Conservation (phyloP, 2,888 invertebrate species). For the Taenaris catops region DNA sequence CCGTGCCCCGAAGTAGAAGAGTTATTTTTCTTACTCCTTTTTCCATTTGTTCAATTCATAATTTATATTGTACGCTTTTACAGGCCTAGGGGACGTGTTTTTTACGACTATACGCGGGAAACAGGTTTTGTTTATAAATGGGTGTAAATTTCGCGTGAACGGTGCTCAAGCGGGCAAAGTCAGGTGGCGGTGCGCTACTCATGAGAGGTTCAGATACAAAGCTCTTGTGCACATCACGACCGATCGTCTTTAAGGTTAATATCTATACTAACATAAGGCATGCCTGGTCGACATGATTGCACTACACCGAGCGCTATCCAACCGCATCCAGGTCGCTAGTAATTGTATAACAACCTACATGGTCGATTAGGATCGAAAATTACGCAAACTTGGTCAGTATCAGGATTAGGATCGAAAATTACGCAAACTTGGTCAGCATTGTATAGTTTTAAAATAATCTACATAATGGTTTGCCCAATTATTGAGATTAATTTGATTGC, state of each 20-base stretch:
- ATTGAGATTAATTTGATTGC: no score
- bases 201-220: conserved; percentile 35
- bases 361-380: conserved; percentile 24
- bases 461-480: no score
- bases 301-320: conserved; percentile 24
- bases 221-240: conserved; percentile 38
- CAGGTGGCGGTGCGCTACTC: conserved; percentile 44
- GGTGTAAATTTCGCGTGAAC: conserved; percentile 37
- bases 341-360: conserved; percentile 27
- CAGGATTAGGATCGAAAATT: conserved; percentile 20
- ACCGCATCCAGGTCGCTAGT: conserved; percentile 27
- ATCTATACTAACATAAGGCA: conserved; percentile 18
- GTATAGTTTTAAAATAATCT: no score
- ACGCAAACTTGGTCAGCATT: conserved; percentile 18
- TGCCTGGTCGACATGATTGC: conserved; percentile 17
- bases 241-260: conserved; percentile 14
- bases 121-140: conserved; percentile 31
- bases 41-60: no score
- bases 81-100: conserved; percentile 25
- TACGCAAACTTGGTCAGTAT: conserved; percentile 19
- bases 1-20: no score
- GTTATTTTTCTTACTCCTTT: no score
- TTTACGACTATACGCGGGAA: conserved; percentile 32
- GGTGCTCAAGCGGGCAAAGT: conserved; percentile 29
- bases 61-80: no score